These are phyloP conservation scores for Cecropterus lyciades DNA, from an alignment of 1,140 invertebrate genomes.

Conservation along the genomic window DNA sequence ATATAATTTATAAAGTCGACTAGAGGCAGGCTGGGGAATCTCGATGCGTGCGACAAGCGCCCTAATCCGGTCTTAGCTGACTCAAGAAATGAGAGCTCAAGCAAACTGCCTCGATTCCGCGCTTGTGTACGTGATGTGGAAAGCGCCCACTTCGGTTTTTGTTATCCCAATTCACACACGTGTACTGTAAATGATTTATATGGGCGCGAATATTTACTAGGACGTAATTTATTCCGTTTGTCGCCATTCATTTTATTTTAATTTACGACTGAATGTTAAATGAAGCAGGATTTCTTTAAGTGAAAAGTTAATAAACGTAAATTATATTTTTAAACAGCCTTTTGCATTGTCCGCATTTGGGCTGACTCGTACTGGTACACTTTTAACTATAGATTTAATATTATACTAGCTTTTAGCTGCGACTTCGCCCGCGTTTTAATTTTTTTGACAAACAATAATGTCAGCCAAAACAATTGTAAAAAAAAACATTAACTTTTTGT, in stretches of 20 bases:
- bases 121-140: slow-evolving; percentile 51
- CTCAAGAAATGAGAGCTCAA: slow-evolving; percentile 66
- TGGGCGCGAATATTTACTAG: slow-evolving; percentile 8
- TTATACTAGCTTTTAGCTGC: no score
- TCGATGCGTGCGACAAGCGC: slow-evolving; percentile 65
- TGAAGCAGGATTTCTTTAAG: not conserved
- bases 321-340: no score
- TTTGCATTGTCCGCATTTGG: no score
- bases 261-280: not conserved
- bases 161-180: slow-evolving; percentile 41
- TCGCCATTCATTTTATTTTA: slow-evolving; percentile 3
- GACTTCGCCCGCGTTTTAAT: no score
- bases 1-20: slow-evolving; percentile 63
- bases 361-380: no score
- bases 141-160: slow-evolving; percentile 50
- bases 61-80: slow-evolving; percentile 74
- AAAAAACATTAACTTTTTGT: no score
- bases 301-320: not conserved
- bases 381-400: no score
- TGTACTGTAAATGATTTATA: slow-evolving; percentile 29
- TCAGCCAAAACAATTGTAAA: no score
- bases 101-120: slow-evolving; percentile 58
- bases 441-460: no score
- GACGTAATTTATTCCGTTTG: slow-evolving; percentile 8
- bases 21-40: slow-evolving; percentile 49